Percentiles rank a stretch among this genome's conserved stretches.
These are phyloP conservation scores for Acleris cristana DNA, from an alignment of 2,888 invertebrate species.

Conservation along the genomic window DNA sequence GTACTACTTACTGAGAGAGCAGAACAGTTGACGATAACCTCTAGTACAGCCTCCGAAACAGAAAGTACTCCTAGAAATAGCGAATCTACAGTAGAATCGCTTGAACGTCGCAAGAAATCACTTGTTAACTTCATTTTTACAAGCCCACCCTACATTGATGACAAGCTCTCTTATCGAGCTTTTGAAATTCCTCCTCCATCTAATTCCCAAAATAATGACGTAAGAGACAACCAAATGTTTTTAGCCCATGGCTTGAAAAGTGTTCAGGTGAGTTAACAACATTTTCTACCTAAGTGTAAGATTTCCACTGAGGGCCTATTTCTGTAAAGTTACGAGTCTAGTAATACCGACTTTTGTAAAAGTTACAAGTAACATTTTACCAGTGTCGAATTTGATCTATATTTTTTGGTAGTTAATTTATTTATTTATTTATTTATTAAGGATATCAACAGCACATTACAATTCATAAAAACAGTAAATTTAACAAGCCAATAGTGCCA, in stretches of 20 bases:
- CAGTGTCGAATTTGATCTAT: no score
- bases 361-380: no score
- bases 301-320: no score
- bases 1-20: constrained; percentile 36
- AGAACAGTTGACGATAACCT: constrained; percentile 32
- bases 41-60: constrained; percentile 43
- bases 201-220: constrained; percentile 46
- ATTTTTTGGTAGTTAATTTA: no score
- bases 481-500: no score
- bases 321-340: no score
- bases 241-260: constrained; percentile 72
- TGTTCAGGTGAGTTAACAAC: constrained; percentile 63
- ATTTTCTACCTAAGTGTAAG: neutral
- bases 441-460: no score
- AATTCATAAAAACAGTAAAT: no score
- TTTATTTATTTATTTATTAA: no score
- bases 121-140: constrained; percentile 73
- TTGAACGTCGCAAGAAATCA: constrained; percentile 71
- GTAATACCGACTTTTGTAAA: no score
- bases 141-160: constrained; percentile 68
- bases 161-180: constrained; percentile 67
- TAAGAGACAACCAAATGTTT: constrained; percentile 64
- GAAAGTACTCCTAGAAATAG: constrained; percentile 44
- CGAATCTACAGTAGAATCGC: constrained; percentile 61
- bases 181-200: constrained; percentile 60